These are phyloP conservation scores for Kryphioiulus occultus DNA, from an alignment of 2,888 invertebrate species.

Conservation along the genomic window DNA sequence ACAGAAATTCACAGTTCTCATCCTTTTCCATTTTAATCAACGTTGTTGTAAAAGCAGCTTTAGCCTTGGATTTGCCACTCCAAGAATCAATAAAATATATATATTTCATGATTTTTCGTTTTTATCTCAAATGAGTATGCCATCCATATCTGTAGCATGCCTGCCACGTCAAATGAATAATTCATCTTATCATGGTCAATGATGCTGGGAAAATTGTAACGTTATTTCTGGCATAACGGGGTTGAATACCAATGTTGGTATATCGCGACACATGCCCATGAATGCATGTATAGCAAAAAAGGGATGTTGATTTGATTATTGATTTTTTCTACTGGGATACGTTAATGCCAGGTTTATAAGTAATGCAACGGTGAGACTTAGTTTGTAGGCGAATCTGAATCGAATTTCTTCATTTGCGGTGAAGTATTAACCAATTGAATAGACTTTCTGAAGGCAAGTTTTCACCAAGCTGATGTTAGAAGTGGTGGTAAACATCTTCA, in stretches of 20 bases:
- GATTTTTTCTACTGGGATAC: not conserved
- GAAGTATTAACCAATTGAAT: not conserved
- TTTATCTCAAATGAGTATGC: not conserved
- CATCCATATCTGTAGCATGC: not conserved
- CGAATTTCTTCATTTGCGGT: not conserved
- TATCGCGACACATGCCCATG: not conserved
- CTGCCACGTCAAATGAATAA: slow-evolving; percentile 14
- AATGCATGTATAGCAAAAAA: not conserved
- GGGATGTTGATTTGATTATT: not conserved
- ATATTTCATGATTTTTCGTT: not conserved
- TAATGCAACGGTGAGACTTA: not conserved
- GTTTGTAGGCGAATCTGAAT: not conserved
- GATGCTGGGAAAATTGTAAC: not conserved
- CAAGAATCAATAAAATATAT: not conserved
- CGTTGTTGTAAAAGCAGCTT: no score
- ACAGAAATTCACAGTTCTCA: no score
- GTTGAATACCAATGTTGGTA: not conserved
- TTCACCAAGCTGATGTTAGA: not conserved
- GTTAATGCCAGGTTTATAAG: not conserved
- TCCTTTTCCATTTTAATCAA: no score
- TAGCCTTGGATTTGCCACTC: not conserved
- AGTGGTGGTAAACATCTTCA: not conserved
- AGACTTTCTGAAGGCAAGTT: not conserved
- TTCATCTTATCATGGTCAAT: slow-evolving; percentile 1
- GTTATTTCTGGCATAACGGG: not conserved